A percentile compares a stretch with the other conserved stretches of the same genome.
phyloP scores from a whole-genome alignment of 2,797 vertebrate species.

The Sitta carolinensis region DNA sequence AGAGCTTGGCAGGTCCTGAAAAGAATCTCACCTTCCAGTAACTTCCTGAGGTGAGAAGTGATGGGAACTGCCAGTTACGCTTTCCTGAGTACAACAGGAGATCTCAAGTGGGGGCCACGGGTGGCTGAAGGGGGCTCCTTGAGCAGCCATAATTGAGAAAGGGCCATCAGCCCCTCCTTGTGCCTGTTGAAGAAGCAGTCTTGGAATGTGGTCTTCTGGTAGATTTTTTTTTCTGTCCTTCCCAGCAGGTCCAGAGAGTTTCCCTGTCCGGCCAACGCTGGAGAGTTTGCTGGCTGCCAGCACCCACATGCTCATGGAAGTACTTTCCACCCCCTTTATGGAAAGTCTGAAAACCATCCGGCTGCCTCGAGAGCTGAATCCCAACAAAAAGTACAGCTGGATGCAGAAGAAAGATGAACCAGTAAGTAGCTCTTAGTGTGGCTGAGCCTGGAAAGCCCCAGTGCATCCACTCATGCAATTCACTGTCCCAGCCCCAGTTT shows the following conservation, averaged over 20 bases:
- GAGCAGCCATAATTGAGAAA: background rate
- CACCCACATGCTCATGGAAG: slow-evolving; percentile 92
- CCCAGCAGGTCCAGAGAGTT: slow-evolving; percentile 64
- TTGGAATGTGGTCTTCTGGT: background rate
- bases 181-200: background rate
- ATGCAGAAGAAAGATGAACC: slow-evolving; percentile 94
- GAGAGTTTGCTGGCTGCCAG: slow-evolving; percentile 91
- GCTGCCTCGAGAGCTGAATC: slow-evolving; percentile 89
- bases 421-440: slow-evolving; percentile 76
- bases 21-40: slow-evolving; percentile 60
- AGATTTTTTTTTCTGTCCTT: background rate
- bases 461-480: background rate
- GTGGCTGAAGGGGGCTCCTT: background rate
- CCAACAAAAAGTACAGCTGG: slow-evolving; percentile 98
- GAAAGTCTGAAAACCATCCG: slow-evolving; percentile 85
- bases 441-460: background rate
- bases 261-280: slow-evolving; percentile 78
- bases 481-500: background rate
- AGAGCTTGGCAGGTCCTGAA: slow-evolving; percentile 55
- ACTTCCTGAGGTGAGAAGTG: slow-evolving; percentile 34
- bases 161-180: background rate
- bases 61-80: slow-evolving; percentile 14
- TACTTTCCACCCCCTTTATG: slow-evolving; percentile 82
- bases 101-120: too few relatives aligned
- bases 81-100: background rate